A percentile compares a stretch with the other conserved stretches of the same genome.
These are phyloP conservation scores for Molothrus ater DNA, from an alignment of 2,797 vertebrate genomes.

Conservation along the genomic window DNA sequence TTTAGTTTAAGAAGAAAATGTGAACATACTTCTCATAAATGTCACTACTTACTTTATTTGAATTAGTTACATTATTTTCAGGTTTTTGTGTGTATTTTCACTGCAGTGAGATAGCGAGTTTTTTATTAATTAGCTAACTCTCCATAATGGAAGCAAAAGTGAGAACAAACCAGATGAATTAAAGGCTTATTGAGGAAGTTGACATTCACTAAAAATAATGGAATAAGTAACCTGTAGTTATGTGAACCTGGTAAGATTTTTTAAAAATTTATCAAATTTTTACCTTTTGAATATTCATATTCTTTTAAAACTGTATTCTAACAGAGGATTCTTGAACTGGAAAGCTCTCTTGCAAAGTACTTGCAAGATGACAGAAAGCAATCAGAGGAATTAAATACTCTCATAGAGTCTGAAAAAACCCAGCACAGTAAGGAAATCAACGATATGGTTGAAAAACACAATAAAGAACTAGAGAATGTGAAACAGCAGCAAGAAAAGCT, in stretches of 20 bases:
- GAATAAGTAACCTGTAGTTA: background rate
- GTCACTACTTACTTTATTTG: background rate
- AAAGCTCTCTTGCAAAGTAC: conserved; percentile 84
- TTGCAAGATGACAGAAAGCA: conserved; percentile 76
- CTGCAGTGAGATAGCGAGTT: background rate
- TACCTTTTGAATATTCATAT: background rate
- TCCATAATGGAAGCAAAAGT: background rate
- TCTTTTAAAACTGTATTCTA: conserved; percentile 5
- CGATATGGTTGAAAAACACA: conserved; percentile 81
- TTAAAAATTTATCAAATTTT: background rate
- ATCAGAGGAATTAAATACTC: conserved; percentile 75
- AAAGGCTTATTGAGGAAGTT: background rate
- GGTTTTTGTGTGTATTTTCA: background rate
- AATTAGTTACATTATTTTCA: background rate
- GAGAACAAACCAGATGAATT: background rate
- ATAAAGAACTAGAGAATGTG: conserved; percentile 72
- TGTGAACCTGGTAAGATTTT: background rate
- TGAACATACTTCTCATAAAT: background rate
- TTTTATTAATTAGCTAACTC: background rate
- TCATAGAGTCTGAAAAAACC: conserved; percentile 82
- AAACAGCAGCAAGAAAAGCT: conserved; percentile 78
- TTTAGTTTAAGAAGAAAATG: background rate
- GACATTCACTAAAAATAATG: background rate
- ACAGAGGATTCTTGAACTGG: conserved; percentile 93
- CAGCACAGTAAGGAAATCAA: conserved; percentile 82